Percentiles rank a stretch among this genome's conserved stretches.
These are phyloP conservation scores for Platycnemis pennipes DNA, from an alignment of 2,888 invertebrate genomes.

Conservation along the genomic window DNA sequence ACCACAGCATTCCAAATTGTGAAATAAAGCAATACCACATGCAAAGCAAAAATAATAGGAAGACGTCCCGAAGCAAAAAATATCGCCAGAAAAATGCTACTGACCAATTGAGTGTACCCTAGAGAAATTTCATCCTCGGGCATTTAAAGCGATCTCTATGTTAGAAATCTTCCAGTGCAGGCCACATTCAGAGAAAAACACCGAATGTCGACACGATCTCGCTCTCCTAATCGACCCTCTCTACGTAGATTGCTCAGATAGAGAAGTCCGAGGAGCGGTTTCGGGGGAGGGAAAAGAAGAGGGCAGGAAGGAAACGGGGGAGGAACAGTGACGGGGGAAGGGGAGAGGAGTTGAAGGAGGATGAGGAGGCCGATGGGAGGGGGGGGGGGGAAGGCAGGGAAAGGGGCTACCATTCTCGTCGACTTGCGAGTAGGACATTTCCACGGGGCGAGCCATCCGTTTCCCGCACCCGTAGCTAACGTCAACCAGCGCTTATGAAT, in stretches of 20 bases:
- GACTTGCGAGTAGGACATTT: conserved; percentile 63
- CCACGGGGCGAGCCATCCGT: conserved; percentile 64
- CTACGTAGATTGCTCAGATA: conserved; percentile 37
- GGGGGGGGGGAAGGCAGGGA: not conserved
- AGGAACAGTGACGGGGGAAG: not conserved
- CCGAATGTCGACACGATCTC: conserved; percentile 30
- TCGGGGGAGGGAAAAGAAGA: not conserved
- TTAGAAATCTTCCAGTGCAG: not conserved
- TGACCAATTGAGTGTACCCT: not conserved
- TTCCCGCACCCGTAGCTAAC: conserved; percentile 68
- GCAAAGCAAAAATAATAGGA: too few species aligned
- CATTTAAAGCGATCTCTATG: not conserved
- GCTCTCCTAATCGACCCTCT: conserved; percentile 18
- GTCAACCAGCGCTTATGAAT: conserved; percentile 67
- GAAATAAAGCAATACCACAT: too few species aligned
- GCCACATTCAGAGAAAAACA: not conserved
- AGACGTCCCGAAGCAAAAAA: too few species aligned
- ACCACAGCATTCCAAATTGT: too few species aligned
- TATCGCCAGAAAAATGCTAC: too few species aligned
- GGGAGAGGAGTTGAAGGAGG: not conserved
- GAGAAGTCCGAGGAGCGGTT: not conserved
- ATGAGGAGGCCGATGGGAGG: not conserved
- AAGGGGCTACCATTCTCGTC: conserved; percentile 54
- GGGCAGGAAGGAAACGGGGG: not conserved
- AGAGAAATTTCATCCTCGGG: not conserved